These are phyloP conservation scores for Cichladusa arquata DNA, from an alignment of 2,113 vertebrate species.

Conservation along the genomic window DNA sequence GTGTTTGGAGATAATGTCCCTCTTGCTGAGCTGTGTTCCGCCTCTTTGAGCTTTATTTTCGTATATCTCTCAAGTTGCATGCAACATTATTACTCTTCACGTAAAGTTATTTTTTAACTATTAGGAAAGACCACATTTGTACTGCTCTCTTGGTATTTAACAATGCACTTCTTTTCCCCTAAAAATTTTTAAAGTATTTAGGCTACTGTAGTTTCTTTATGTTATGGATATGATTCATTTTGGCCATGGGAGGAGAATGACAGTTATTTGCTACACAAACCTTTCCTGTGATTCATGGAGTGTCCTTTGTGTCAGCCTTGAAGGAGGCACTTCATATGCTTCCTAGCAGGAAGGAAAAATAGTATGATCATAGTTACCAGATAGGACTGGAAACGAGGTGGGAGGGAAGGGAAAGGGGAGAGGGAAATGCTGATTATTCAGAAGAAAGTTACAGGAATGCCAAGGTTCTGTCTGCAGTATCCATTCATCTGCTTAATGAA, in stretches of 20 bases:
- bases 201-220: conserved; percentile 30
- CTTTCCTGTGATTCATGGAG: conserved; percentile 65
- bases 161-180: background rate
- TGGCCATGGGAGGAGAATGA: conserved; percentile 44
- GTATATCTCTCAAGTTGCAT: background rate
- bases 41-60: background rate
- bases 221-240: conserved; percentile 47
- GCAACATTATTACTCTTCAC: background rate
- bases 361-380: background rate
- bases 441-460: background rate
- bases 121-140: background rate
- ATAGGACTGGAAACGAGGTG: conserved; percentile 23
- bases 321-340: conserved; percentile 40
- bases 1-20: background rate
- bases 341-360: conserved; percentile 35
- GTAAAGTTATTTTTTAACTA: background rate
- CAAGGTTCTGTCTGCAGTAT: conserved; percentile 12
- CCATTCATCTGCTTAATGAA: conserved; percentile 35
- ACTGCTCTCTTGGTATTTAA: background rate
- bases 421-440: conserved; percentile 17
- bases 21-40: background rate
- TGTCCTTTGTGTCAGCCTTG: conserved; percentile 46
- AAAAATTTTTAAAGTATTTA: background rate
- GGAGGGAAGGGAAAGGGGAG: conserved; percentile 12
- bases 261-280: conserved; percentile 58